Evolutionary conservation across 1,140 invertebrate genomes (phyloP).

Genomic region (Drosophila pseudoobscura): DNA sequence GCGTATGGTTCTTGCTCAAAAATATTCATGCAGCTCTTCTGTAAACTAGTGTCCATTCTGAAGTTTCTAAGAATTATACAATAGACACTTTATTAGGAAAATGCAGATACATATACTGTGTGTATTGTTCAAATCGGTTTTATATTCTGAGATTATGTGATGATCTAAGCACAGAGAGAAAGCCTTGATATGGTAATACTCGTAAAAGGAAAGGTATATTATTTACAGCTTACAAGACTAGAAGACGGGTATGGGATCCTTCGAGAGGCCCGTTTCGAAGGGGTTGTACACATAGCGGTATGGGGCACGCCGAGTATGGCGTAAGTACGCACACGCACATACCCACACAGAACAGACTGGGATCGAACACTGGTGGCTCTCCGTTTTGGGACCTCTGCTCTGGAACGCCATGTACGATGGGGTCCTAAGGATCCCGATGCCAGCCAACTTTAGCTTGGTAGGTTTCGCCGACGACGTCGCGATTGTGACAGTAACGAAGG

Average conservation of each 20-base stretch:
- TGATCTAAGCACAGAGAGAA: constrained; percentile 14
- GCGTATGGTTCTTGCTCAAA: too few relatives aligned
- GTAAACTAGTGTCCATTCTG: too few relatives aligned
- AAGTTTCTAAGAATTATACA: not conserved
- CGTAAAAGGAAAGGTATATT: constrained; percentile 23
- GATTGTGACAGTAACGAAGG: too few relatives aligned
- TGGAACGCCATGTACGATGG: too few relatives aligned
- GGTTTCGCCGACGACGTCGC: too few relatives aligned
- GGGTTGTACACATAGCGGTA: not conserved
- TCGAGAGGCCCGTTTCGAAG: not conserved
- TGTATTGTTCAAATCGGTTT: constrained; percentile 24
- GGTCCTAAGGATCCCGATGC: too few relatives aligned
- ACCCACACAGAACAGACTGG: too few relatives aligned
- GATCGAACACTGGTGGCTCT: too few relatives aligned
- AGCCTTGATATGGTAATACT: constrained; percentile 59
- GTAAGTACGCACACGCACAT: not conserved
- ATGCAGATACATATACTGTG: constrained; percentile 1
- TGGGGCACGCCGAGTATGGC: not conserved
- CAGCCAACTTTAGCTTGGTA: too few relatives aligned
- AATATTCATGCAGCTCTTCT: too few relatives aligned
- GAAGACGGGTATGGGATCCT: not conserved
- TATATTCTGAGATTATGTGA: constrained; percentile 46
- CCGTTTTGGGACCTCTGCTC: too few relatives aligned
- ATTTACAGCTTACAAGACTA: constrained; percentile 46
- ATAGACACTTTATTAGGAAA: constrained; percentile 9